A percentile compares a stretch with the other conserved stretches of the same genome.
phyloP scores from a whole-genome alignment of 2,888 invertebrate species.

The Meghimatium bilineatum region DNA sequence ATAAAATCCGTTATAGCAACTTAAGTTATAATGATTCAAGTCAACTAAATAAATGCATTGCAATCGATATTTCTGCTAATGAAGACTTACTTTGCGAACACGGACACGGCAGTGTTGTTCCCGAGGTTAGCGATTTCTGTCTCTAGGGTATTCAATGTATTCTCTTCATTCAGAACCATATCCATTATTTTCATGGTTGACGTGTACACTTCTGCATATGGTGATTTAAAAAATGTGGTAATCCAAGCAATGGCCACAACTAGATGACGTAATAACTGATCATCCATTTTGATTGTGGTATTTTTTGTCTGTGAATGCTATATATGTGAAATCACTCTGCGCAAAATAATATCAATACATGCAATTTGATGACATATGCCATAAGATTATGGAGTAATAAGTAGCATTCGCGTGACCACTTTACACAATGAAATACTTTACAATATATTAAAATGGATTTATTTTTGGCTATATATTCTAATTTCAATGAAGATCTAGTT shows the following conservation, averaged over 20 bases:
- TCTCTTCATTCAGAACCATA: conserved; percentile 14
- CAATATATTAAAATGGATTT: too few relatives aligned
- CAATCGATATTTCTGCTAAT: too few relatives aligned
- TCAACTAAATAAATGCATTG: too few relatives aligned
- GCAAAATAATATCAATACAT: too few relatives aligned
- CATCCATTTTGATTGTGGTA: background rate
- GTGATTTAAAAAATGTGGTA: background rate
- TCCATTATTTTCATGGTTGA: conserved; percentile 11
- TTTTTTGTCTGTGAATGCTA: background rate
- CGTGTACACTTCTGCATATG: conserved; percentile 18
- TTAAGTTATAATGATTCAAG: too few relatives aligned
- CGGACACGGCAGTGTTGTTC: background rate
- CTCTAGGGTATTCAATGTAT: background rate
- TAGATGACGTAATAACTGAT: background rate
- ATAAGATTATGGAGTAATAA: too few relatives aligned
- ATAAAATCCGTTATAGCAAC: too few relatives aligned
- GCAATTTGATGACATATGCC: too few relatives aligned
- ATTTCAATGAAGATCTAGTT: too few relatives aligned
- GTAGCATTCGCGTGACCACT: too few relatives aligned
- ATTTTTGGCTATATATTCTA: too few relatives aligned
- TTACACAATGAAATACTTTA: too few relatives aligned
- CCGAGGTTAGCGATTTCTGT: background rate
- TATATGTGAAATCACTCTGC: background rate
- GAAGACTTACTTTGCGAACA: conserved; percentile 14
- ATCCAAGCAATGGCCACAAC: background rate